These are phyloP conservation scores for Emmelina monodactyla DNA, from an alignment of 2,888 invertebrate species.

Conservation along the genomic window DNA sequence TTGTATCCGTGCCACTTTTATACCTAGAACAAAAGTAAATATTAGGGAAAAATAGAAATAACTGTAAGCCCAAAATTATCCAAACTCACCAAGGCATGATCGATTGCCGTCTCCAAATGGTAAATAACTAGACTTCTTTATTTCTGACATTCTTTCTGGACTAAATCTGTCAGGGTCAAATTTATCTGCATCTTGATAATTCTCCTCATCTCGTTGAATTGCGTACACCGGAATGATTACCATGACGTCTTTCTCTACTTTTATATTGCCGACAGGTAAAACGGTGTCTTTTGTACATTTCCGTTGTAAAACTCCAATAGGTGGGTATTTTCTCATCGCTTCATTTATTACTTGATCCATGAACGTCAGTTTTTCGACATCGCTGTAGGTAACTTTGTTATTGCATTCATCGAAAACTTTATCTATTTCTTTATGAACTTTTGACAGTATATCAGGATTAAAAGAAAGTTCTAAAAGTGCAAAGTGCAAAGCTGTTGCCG, in stretches of 20 bases:
- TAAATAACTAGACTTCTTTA: constrained; percentile 37
- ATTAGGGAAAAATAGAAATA: too few relatives aligned
- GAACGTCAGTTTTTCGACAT: constrained; percentile 35
- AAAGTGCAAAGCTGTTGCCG: constrained; percentile 41
- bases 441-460: constrained; percentile 32
- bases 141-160: constrained; percentile 20
- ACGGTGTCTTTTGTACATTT: constrained; percentile 27
- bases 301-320: constrained; percentile 30
- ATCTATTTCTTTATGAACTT: constrained; percentile 42
- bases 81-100: constrained; percentile 51
- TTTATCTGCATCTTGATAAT: constrained; percentile 35
- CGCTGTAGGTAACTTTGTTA: constrained; percentile 29
- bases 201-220: constrained; percentile 36
- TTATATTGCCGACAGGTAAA: constrained; percentile 26
- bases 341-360: constrained; percentile 42
- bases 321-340: constrained; percentile 35
- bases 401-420: constrained; percentile 22
- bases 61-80: neutral
- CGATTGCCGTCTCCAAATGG: constrained; percentile 61
- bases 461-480: constrained; percentile 35
- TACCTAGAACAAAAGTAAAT: constrained; percentile 19
- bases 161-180: constrained; percentile 56
- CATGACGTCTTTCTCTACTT: constrained; percentile 24
- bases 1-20: constrained; percentile 16
- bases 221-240: constrained; percentile 28